Evolutionary conservation across 2,888 invertebrate species (phyloP), one percentile per base, ranked within the genome.

Genomic region (Subacronicta megacephala): DNA sequence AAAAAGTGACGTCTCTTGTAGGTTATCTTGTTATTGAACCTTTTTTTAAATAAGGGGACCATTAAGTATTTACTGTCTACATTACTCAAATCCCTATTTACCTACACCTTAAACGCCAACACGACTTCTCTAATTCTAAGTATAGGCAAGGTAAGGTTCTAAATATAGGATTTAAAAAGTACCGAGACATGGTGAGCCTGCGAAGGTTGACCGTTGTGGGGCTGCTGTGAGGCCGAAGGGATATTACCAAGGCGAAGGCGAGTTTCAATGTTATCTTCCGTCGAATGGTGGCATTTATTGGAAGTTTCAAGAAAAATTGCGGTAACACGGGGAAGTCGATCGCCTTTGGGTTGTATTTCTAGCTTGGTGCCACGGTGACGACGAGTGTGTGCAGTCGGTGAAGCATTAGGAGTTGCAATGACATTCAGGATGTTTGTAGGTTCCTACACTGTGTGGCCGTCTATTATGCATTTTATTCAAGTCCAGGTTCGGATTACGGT

Each of bases 81-180:
- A 58, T 62, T 78, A 81, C 58, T 56, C 50, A 67, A 76, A 76
- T 56, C 72, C 81, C 78, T 78, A 80, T 61, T 65, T 74, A 75
- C 74, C 75, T 75, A 81, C 72, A 77, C 82, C 80, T 81, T 76
- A 73, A 72, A 80, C 78, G 78, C 84, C 88, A 87, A 85, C 81
- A 79, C 75, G 75, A 80, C 74, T 65, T 72, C 49, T 77, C 83
- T 88, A 88, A 81, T 82, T 76, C 85, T 89, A 89, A 85, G 80
- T 63, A 81, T 85, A 85, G 79, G 81, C 72, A 78, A 88, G 90
- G 88, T 86, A 92, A 90, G 90, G 88, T 88, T 90, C 90, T 92
- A 92, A 93, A 83, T 89, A 93, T 88, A 93, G 93, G 92, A 92
- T 92, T 88, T 75, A 93, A 93, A 93, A 87, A 90, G 91, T 94